phyloP scores from a whole-genome alignment of 2,888 invertebrate genomes.

The Arge pagana region DNA sequence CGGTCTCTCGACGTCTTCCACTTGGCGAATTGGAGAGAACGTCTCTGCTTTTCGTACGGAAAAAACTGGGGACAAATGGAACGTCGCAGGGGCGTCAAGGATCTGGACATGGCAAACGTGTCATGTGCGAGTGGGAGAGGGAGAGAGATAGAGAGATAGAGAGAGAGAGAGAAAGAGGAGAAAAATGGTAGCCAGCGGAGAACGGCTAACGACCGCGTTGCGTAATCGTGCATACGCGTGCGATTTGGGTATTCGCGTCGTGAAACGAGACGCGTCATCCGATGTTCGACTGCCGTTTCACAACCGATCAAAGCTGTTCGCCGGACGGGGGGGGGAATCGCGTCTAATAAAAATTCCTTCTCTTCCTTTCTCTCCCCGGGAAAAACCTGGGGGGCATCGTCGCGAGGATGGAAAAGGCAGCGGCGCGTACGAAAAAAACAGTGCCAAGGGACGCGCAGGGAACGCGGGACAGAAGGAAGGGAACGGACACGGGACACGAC shows the following conservation, averaged over 20 bases:
- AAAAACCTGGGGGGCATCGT: constrained; percentile 23
- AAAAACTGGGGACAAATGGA: constrained; percentile 5
- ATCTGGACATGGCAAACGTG: constrained; percentile 6
- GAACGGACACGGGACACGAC: constrained; percentile 25
- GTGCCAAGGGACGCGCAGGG: background rate
- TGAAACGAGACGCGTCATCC: too few species aligned
- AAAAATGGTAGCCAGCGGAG: too few species aligned
- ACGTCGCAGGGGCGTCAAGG: background rate
- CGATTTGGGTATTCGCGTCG: too few species aligned
- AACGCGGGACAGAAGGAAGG: background rate
- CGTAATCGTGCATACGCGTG: constrained; percentile 12
- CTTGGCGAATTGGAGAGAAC: constrained; percentile 35
- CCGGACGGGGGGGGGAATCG: too few species aligned
- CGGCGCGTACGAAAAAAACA: constrained; percentile 7
- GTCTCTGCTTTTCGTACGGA: constrained; percentile 2
- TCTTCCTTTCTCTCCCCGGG: too few species aligned
- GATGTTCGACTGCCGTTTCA: too few species aligned
- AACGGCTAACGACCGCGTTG: constrained; percentile 16
- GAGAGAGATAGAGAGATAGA: constrained; percentile 2
- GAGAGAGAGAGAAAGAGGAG: constrained; percentile 13
- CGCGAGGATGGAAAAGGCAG: background rate
- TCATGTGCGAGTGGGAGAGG: constrained; percentile 4
- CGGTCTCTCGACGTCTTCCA: too few species aligned
- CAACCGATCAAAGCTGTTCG: too few species aligned
- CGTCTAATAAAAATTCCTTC: too few species aligned